Conservation (phyloP, 1,140 invertebrate species). For the Bombyx mandarina region DNA sequence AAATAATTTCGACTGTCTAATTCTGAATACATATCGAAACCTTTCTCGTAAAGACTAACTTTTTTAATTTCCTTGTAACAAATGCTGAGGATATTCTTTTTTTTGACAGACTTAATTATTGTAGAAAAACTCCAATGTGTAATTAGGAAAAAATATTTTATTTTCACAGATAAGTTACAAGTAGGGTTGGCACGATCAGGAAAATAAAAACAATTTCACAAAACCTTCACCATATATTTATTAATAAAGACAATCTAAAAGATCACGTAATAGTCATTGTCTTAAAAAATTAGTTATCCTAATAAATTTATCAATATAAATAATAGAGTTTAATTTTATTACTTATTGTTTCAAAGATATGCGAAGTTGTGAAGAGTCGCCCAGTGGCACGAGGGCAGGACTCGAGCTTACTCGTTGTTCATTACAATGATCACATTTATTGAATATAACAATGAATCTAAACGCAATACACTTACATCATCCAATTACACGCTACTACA, state of each 20-base stretch:
- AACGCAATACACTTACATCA: slow-evolving; percentile 52
- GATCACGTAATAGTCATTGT: slow-evolving; percentile 70
- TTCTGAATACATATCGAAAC: no score
- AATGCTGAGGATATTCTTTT: no score
- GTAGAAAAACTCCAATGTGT: no score
- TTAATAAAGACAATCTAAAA: slow-evolving; percentile 72
- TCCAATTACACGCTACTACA: slow-evolving; percentile 50
- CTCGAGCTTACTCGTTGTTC: slow-evolving; percentile 58
- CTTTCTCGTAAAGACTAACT: no score
- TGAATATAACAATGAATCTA: slow-evolving; percentile 63
- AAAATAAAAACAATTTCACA: slow-evolving; percentile 64
- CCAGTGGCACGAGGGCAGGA: slow-evolving; percentile 38
- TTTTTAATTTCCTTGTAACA: no score
- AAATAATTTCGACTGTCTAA: no score
- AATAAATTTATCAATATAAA: slow-evolving; percentile 71
- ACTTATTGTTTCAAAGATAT: slow-evolving; percentile 71
- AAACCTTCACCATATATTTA: slow-evolving; percentile 72
- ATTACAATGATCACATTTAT: slow-evolving; percentile 61
- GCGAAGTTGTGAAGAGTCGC: slow-evolving; percentile 64
- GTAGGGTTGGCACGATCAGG: neutral
- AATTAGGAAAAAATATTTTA: no score
- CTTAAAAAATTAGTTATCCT: slow-evolving; percentile 71
- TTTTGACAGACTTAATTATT: no score
- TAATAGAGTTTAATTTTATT: slow-evolving; percentile 65
- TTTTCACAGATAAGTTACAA: no score